Evolutionary conservation across 2,113 vertebrate species (phyloP).

Genomic region (Azemiops feae): DNA sequence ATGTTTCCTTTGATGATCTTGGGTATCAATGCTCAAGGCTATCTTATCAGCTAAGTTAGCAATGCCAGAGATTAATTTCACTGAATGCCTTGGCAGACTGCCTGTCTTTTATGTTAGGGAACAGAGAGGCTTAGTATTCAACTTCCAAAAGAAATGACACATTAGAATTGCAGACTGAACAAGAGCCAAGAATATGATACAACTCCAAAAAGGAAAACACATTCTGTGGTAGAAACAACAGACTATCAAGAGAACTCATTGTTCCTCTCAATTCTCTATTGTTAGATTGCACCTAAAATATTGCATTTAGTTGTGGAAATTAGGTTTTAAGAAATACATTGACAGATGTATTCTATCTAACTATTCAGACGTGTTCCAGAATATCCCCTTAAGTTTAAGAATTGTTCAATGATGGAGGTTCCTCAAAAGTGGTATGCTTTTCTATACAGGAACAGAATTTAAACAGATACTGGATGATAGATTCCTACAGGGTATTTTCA

Average conservation of each 20-base stretch:
- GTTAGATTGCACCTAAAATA: neutral
- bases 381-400: neutral
- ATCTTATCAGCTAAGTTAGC: neutral
- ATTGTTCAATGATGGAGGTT: neutral
- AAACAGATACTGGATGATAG: neutral
- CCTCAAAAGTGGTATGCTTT: neutral
- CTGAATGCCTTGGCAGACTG: neutral
- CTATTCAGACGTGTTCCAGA: neutral
- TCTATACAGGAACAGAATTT: neutral
- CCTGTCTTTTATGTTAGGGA: neutral
- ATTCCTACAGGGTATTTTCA: neutral
- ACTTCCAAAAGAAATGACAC: neutral
- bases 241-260: neutral
- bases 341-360: neutral
- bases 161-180: neutral
- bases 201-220: neutral
- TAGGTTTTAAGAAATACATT: neutral
- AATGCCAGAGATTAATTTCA: neutral
- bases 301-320: neutral
- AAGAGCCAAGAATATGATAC: neutral
- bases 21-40: neutral
- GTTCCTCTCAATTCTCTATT: neutral
- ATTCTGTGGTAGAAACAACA: neutral
- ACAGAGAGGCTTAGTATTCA: neutral
- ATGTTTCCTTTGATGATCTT: neutral